Conservation (phyloP, 2,888 invertebrate species). For the Coelopa pilipes region DNA sequence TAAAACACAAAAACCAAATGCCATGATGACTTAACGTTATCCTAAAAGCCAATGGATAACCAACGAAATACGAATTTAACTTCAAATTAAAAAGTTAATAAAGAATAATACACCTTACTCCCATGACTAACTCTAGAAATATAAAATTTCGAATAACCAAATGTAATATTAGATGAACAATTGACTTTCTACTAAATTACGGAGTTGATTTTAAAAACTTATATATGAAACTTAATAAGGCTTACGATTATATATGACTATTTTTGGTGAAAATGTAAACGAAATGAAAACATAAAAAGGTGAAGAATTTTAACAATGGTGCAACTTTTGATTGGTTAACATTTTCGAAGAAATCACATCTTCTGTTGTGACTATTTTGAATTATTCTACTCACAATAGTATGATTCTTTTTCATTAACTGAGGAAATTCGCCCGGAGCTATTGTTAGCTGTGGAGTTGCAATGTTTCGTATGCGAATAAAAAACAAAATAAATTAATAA, state of each 20-base stretch:
- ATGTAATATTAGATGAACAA: background rate
- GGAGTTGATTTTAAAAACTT: background rate
- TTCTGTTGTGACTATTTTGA: slow-evolving; percentile 38
- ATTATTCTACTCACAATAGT: slow-evolving; percentile 71
- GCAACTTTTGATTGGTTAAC: slow-evolving; percentile 17
- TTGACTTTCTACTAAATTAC: background rate
- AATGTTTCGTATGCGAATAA: slow-evolving; percentile 47
- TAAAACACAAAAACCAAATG: too few species aligned
- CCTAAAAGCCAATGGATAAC: too few species aligned
- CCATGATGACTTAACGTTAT: too few species aligned
- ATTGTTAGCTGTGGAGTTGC: slow-evolving; percentile 70
- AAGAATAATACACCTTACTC: too few species aligned
- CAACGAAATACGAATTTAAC: too few species aligned
- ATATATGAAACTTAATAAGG: background rate
- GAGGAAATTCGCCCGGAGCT: slow-evolving; percentile 69
- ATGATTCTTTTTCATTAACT: slow-evolving; percentile 70
- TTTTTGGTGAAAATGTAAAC: background rate
- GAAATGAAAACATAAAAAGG: slow-evolving; percentile 15
- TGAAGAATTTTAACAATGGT: slow-evolving; percentile 23
- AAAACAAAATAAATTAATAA: background rate
- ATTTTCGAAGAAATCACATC: slow-evolving; percentile 6
- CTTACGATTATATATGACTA: background rate
- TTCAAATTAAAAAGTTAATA: too few species aligned
- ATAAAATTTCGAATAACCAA: too few species aligned
- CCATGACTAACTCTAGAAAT: too few species aligned